phyloP scores from a whole-genome alignment of 1,140 invertebrate genomes.

The Bombyx mandarina region DNA sequence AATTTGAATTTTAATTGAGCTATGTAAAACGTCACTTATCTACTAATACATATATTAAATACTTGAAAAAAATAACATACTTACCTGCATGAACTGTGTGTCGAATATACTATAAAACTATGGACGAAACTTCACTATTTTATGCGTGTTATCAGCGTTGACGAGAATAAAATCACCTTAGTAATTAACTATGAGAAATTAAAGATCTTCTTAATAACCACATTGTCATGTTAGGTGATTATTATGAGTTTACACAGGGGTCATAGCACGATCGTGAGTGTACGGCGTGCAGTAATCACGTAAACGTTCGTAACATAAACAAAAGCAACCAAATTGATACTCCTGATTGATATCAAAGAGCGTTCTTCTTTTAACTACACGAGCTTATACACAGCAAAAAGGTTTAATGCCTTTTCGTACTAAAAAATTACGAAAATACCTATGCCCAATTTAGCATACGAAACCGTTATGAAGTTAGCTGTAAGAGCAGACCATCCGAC shows the following conservation, averaged over 20 bases:
- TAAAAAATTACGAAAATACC: constrained; percentile 33
- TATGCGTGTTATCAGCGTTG: too few relatives aligned
- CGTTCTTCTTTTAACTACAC: constrained; percentile 66
- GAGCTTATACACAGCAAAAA: constrained; percentile 35
- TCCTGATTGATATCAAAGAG: constrained; percentile 61
- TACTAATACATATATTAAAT: too few relatives aligned
- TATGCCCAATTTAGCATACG: constrained; percentile 31
- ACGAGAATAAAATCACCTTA: too few relatives aligned
- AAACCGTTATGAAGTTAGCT: constrained; percentile 53
- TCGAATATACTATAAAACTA: too few relatives aligned
- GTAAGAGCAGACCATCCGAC: constrained; percentile 45
- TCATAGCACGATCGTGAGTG: constrained; percentile 30
- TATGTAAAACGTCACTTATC: too few relatives aligned
- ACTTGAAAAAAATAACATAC: too few relatives aligned
- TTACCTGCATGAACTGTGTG: too few relatives aligned
- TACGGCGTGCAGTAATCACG: constrained; percentile 36
- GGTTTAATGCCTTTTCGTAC: constrained; percentile 30
- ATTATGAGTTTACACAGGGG: constrained; percentile 30
- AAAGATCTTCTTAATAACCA: constrained; percentile 6
- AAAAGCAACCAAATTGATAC: constrained; percentile 38
- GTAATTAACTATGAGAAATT: too few relatives aligned
- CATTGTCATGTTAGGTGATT: constrained; percentile 33
- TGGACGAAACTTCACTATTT: too few relatives aligned
- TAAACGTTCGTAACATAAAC: constrained; percentile 15
- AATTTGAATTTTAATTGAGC: too few relatives aligned